Conservation (phyloP, 2,113 vertebrate species). For the Megaptera novaeangliae region DNA sequence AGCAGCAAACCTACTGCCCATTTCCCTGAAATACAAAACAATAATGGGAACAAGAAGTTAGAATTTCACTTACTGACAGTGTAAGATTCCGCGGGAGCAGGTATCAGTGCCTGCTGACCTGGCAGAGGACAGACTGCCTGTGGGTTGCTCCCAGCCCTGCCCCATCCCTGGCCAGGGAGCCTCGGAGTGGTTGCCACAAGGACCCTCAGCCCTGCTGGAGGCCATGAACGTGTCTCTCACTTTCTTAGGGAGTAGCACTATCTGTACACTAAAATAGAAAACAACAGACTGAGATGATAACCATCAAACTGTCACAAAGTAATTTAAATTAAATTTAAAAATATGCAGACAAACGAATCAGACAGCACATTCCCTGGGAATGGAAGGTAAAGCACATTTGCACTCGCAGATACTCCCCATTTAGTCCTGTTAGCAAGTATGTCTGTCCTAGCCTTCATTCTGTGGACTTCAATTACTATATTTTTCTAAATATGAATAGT, state of each 20-base stretch:
- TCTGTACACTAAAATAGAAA: neutral
- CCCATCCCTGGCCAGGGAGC: no score
- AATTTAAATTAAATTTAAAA: slow-evolving; percentile 17
- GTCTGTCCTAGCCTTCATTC: neutral
- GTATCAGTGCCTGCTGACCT: neutral
- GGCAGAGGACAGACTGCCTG: neutral
- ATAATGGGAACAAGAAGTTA: neutral
- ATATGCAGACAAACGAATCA: neutral
- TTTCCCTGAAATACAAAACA: neutral
- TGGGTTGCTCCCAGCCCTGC: neutral
- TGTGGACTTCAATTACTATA: slow-evolving; percentile 39
- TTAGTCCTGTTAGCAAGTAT: neutral
- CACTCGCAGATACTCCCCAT: neutral
- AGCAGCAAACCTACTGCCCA: neutral
- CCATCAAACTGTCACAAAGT: neutral
- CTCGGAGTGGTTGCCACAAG: neutral
- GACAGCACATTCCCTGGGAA: neutral
- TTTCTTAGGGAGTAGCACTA: neutral
- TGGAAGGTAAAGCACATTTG: neutral
- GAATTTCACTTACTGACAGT: neutral
- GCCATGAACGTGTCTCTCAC: neutral
- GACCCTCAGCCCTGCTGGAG: neutral
- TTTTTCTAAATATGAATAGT: slow-evolving; percentile 52
- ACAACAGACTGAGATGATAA: neutral
- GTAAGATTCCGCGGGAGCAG: neutral